phyloP scores from a whole-genome alignment of 2,113 vertebrate species.

The Himantopus leucocephalus region DNA sequence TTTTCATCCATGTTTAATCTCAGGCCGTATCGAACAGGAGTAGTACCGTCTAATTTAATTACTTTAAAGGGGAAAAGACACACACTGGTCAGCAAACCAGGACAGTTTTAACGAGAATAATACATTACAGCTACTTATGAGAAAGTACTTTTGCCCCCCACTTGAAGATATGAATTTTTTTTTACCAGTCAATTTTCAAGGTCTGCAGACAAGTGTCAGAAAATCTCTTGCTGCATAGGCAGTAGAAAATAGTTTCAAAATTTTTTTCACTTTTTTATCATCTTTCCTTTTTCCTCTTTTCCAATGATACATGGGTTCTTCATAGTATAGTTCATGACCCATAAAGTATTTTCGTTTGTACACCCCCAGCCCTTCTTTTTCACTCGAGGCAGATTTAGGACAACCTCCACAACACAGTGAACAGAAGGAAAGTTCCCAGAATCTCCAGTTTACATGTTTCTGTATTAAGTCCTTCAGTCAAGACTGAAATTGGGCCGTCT shows the following conservation, averaged over 20 bases:
- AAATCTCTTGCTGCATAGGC: not conserved
- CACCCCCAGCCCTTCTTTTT: not conserved
- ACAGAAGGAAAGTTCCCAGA: not conserved
- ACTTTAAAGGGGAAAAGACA: constrained; percentile 74
- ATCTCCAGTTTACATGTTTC: not conserved
- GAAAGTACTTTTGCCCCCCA: not conserved
- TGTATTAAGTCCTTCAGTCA: not conserved
- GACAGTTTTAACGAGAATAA: not conserved
- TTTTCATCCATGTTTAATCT: constrained; percentile 97
- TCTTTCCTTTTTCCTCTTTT: not conserved
- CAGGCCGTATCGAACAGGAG: constrained; percentile 90
- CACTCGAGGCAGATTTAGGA: not conserved
- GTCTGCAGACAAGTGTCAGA: not conserved
- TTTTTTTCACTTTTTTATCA: not conserved
- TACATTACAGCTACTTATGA: not conserved
- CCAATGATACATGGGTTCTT: not conserved
- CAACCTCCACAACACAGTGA: not conserved
- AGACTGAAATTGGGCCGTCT: not conserved
- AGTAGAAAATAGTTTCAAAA: not conserved
- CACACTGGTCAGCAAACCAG: not conserved
- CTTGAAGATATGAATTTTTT: not conserved
- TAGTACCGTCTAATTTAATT: constrained; percentile 94
- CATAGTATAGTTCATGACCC: not conserved
- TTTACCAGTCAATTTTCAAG: not conserved
- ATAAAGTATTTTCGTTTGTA: not conserved